A percentile compares a stretch with the other conserved stretches of the same genome.
phyloP scores from a whole-genome alignment of 2,797 vertebrate genomes.

The Tarsius wallacei region DNA sequence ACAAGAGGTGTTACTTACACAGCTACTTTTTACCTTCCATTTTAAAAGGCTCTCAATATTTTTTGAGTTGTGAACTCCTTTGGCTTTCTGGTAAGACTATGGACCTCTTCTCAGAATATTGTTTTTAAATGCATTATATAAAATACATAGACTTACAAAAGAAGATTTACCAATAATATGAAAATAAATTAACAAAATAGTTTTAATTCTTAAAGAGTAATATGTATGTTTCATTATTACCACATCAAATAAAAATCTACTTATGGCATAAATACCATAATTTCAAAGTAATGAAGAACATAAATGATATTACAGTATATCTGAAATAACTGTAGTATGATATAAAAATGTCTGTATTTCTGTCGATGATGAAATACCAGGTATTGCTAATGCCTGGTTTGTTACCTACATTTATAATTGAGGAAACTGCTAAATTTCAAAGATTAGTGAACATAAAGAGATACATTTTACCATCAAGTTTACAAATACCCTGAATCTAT shows the following conservation, averaged over 20 bases:
- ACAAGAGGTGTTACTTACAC: not conserved
- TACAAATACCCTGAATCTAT: not conserved
- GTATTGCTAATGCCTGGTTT: not conserved
- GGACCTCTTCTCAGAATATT: not conserved
- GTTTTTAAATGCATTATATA: not conserved
- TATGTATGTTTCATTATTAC: not conserved
- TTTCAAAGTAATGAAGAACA: not conserved
- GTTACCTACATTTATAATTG: not conserved
- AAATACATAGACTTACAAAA: not conserved
- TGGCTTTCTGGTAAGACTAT: not conserved
- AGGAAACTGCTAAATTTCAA: not conserved
- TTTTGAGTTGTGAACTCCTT: not conserved
- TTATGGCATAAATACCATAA: not conserved
- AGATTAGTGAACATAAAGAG: not conserved
- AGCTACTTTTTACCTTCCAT: not conserved
- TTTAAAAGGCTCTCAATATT: not conserved
- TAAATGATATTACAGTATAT: not conserved
- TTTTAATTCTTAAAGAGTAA: not conserved
- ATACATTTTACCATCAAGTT: not conserved
- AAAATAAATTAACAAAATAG: not conserved
- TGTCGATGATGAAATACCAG: not conserved
- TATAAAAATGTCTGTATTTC: not conserved
- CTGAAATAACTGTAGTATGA: not conserved
- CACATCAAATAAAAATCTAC: not conserved
- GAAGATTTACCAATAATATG: not conserved